Conservation (phyloP, 2,797 vertebrate species). For the Sciurus carolinensis region DNA sequence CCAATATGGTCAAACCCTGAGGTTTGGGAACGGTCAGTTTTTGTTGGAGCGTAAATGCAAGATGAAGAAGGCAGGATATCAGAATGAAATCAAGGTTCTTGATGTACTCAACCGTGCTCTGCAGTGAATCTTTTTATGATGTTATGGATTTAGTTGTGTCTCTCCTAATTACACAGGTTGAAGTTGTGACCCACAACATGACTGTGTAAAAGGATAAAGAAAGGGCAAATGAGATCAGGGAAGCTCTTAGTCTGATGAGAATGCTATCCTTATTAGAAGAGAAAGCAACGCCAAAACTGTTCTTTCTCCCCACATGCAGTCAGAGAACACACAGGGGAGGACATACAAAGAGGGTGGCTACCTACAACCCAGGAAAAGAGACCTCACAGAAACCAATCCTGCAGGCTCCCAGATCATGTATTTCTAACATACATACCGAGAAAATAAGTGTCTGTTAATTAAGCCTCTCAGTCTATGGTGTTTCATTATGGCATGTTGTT, state of each 20-base stretch:
- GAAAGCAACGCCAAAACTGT: background rate
- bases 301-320: background rate
- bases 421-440: background rate
- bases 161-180: background rate
- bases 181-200: background rate
- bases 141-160: background rate
- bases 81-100: background rate
- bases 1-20: background rate
- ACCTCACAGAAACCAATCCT: background rate
- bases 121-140: background rate
- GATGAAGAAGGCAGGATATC: accelerated
- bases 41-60: background rate
- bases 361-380: too few relatives aligned
- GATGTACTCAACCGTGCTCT: background rate
- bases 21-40: background rate
- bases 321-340: background rate
- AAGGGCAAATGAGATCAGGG: background rate
- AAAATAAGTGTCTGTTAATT: background rate
- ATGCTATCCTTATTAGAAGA: background rate
- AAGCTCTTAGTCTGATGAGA: background rate
- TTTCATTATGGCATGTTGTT: background rate
- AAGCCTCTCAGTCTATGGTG: background rate
- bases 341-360: accelerated
- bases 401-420: background rate
- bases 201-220: background rate